These are phyloP conservation scores for Epistrophella euchroma DNA, from an alignment of 2,888 invertebrate species.

Conservation along the genomic window DNA sequence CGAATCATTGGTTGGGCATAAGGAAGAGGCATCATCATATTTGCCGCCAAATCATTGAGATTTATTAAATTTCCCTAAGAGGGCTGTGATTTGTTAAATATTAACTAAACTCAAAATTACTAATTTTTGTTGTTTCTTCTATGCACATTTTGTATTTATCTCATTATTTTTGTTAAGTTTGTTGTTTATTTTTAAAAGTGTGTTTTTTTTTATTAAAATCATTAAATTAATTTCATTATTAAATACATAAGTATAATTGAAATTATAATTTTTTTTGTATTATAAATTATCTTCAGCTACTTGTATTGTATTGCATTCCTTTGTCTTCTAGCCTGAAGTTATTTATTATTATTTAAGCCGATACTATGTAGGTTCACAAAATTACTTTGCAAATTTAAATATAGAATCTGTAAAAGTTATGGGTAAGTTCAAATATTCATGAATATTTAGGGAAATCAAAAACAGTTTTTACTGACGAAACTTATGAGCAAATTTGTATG, in stretches of 20 bases:
- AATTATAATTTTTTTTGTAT: background rate
- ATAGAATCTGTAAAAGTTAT: too few relatives aligned
- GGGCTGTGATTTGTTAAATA: conserved; percentile 63
- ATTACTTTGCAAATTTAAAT: too few relatives aligned
- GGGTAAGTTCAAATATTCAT: too few relatives aligned
- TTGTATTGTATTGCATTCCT: too few relatives aligned
- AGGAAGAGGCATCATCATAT: conserved; percentile 14
- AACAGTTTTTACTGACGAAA: too few relatives aligned
- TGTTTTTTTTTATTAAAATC: conserved; percentile 3
- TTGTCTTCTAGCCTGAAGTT: too few relatives aligned
- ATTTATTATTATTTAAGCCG: too few relatives aligned
- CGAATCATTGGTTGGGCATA: background rate
- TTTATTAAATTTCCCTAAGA: background rate
- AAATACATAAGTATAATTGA: background rate
- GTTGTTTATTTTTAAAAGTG: conserved; percentile 28
- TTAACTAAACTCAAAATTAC: background rate
- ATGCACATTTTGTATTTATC: conserved; percentile 17
- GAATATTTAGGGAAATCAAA: too few relatives aligned
- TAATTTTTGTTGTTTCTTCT: background rate
- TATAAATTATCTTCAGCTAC: background rate
- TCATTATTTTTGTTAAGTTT: conserved; percentile 23
- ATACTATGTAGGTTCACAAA: too few relatives aligned
- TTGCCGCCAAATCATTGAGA: conserved; percentile 55
- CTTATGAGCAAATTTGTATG: too few relatives aligned
- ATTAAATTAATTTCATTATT: conserved; percentile 37